These are phyloP conservation scores for Eidolon helvum DNA, from an alignment of 2,113 vertebrate species.

Conservation along the genomic window DNA sequence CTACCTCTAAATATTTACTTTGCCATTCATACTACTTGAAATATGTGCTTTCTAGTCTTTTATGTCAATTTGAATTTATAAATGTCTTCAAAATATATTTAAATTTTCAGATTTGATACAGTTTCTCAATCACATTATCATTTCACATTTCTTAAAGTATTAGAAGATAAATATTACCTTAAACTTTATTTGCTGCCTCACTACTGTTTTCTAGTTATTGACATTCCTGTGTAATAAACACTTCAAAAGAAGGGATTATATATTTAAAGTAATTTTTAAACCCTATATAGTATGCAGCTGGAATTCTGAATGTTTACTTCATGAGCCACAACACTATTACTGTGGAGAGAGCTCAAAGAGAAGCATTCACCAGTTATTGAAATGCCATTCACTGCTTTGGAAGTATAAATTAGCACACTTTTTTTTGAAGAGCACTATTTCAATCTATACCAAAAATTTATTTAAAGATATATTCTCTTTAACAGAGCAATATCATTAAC, in stretches of 20 bases:
- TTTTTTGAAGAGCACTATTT: neutral
- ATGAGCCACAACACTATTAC: constrained; percentile 36
- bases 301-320: constrained; percentile 59
- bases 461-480: neutral
- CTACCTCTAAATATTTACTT: neutral
- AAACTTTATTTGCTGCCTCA: neutral
- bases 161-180: neutral
- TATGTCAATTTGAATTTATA: neutral
- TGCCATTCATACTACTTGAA: neutral
- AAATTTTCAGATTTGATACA: neutral
- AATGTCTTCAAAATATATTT: neutral
- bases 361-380: constrained; percentile 8
- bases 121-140: neutral
- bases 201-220: neutral
- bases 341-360: neutral
- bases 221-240: constrained; percentile 9
- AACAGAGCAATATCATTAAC: neutral
- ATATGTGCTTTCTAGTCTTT: neutral
- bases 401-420: neutral
- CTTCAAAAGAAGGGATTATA: neutral
- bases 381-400: neutral
- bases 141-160: neutral
- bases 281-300: neutral
- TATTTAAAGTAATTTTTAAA: constrained; percentile 16
- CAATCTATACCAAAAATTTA: neutral